Evolutionary conservation across 1,140 invertebrate genomes (phyloP).

Genomic region (Tyrophagus putrescentiae): DNA sequence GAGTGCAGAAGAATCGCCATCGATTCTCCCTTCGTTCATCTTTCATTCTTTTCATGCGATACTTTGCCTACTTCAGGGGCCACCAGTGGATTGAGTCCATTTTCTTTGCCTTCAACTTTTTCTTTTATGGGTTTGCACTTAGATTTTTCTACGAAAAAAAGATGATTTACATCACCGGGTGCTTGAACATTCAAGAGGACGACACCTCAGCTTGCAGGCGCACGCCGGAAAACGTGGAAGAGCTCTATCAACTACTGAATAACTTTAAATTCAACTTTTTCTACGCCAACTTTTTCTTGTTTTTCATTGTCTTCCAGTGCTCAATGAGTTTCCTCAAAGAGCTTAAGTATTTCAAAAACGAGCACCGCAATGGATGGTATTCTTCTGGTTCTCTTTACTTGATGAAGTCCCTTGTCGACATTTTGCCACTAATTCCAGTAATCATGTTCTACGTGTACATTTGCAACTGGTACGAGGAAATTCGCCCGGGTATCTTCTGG

Average conservation of each 20-base stretch:
- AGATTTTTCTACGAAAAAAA: not conserved
- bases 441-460: not conserved
- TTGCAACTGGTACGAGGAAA: not conserved
- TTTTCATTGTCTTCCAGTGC: not conserved
- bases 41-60: not conserved
- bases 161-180: not conserved
- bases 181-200: not conserved
- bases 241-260: not conserved
- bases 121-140: not conserved
- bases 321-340: not conserved
- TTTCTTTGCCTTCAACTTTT: not conserved
- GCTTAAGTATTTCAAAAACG: not conserved
- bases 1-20: not conserved
- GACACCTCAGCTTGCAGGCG: not conserved
- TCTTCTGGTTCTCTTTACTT: not conserved
- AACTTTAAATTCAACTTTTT: not conserved
- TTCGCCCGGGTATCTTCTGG: not conserved
- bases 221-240: not conserved
- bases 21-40: not conserved
- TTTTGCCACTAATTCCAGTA: not conserved
- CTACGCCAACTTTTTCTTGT: not conserved
- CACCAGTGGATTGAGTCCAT: not conserved
- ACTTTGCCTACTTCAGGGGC: not conserved
- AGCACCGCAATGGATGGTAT: not conserved
- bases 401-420: not conserved